These are phyloP conservation scores for Onchidella celtica DNA, from an alignment of 2,888 invertebrate genomes.

Conservation along the genomic window DNA sequence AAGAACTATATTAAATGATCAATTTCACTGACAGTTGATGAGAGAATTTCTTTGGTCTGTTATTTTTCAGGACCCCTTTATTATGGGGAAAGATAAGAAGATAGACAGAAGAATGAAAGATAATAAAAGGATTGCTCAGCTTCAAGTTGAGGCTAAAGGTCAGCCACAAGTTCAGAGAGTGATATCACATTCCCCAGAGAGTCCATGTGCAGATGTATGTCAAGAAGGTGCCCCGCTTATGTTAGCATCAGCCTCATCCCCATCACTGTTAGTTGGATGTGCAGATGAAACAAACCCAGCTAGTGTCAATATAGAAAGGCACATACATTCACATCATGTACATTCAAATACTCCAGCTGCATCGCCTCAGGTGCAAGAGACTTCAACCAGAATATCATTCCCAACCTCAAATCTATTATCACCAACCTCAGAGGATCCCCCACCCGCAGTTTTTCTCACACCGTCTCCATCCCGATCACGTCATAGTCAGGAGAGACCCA, in stretches of 20 bases:
- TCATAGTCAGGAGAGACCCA: slow-evolving; percentile 24
- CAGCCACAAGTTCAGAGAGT: not conserved
- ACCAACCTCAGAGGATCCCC: slow-evolving; percentile 1
- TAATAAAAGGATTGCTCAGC: not conserved
- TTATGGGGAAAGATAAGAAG: slow-evolving; percentile 19
- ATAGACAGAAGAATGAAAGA: slow-evolving; percentile 1
- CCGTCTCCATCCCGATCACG: not conserved
- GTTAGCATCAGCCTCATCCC: slow-evolving; percentile 39
- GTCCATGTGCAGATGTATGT: not conserved
- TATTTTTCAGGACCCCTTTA: not conserved
- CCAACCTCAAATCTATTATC: slow-evolving; percentile 1
- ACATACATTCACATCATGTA: slow-evolving; percentile 41
- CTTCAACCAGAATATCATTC: not conserved
- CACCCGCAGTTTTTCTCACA: slow-evolving; percentile 32
- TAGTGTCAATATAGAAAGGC: slow-evolving; percentile 35
- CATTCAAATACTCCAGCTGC: not conserved
- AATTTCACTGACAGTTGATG: too few species aligned
- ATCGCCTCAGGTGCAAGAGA: not conserved
- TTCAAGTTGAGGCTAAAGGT: slow-evolving; percentile 3
- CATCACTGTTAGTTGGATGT: slow-evolving; percentile 43
- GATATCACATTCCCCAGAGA: not conserved
- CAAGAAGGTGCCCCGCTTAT: slow-evolving; percentile 9
- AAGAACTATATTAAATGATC: too few species aligned
- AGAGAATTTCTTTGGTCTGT: not conserved
- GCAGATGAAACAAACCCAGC: slow-evolving; percentile 22